These are phyloP conservation scores for Xiphydria camelus DNA, from an alignment of 2,888 invertebrate genomes.

Conservation along the genomic window DNA sequence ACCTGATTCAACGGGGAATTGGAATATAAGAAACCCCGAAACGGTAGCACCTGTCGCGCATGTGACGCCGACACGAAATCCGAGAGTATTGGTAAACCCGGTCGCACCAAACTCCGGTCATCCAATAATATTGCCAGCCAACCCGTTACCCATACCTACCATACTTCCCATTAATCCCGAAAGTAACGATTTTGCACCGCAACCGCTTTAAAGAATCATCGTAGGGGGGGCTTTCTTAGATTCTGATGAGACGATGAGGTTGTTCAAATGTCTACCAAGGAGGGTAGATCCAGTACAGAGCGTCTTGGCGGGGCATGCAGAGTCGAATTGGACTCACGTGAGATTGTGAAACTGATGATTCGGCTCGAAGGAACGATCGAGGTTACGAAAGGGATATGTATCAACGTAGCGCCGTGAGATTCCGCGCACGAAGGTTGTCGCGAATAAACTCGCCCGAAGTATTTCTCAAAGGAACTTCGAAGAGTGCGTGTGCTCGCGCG, in stretches of 20 bases:
- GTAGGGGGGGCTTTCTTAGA: slow-evolving; percentile 2
- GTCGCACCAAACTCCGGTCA: slow-evolving; percentile 14
- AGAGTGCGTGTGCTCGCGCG: too few species aligned
- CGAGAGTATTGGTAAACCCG: slow-evolving; percentile 15
- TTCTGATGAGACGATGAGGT: slow-evolving; percentile 7
- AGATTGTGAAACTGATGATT: too few species aligned
- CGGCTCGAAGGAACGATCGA: too few species aligned
- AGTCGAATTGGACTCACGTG: too few species aligned
- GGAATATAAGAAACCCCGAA: slow-evolving; percentile 37
- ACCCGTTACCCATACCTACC: slow-evolving; percentile 13
- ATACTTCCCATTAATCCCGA: slow-evolving; percentile 9
- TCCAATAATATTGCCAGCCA: slow-evolving; percentile 17
- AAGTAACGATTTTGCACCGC: slow-evolving; percentile 31
- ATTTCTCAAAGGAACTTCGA: too few species aligned
- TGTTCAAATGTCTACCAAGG: slow-evolving; percentile 8
- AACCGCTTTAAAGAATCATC: slow-evolving; percentile 15
- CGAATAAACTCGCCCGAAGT: too few species aligned
- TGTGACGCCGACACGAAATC: slow-evolving; percentile 22
- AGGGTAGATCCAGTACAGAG: background rate
- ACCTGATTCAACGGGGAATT: slow-evolving; percentile 42
- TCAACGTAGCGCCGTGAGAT: too few species aligned
- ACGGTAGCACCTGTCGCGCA: slow-evolving; percentile 34
- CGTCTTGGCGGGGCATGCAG: too few species aligned
- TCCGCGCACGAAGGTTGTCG: too few species aligned
- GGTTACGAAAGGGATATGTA: too few species aligned